A percentile compares a stretch with the other conserved stretches of the same genome.
Evolutionary conservation across 2,797 vertebrate species (phyloP).

Genomic region (Notolabrus celidotus): DNA sequence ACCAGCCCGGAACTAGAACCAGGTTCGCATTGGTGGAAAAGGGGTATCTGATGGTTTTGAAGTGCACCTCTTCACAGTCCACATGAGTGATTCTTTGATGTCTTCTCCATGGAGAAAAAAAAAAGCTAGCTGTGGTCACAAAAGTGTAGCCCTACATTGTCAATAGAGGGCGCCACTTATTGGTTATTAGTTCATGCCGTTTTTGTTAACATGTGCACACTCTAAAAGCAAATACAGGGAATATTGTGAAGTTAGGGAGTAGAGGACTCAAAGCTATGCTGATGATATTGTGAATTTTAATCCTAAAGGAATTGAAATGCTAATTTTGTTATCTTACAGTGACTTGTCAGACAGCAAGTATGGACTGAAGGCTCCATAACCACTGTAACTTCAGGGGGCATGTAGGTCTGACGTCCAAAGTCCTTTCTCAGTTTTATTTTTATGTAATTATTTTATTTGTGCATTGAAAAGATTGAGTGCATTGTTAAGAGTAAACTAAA

Average conservation of each 20-base stretch:
- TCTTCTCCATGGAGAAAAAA: slow-evolving; percentile 19
- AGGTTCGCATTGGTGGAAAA: too few relatives aligned
- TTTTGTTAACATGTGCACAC: slow-evolving; percentile 9
- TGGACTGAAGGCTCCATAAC: slow-evolving; percentile 2
- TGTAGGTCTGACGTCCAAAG: slow-evolving; percentile 23
- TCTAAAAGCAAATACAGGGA: neutral
- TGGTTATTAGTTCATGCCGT: neutral
- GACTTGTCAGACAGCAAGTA: neutral
- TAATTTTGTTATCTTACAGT: neutral
- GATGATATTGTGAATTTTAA: neutral
- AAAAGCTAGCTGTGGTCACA: slow-evolving; percentile 4
- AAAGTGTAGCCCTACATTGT: slow-evolving; percentile 33
- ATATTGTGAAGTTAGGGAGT: slow-evolving; percentile 5
- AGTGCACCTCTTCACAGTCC: slow-evolving; percentile 23
- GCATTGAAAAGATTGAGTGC: slow-evolving; percentile 23
- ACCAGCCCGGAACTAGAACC: too few relatives aligned
- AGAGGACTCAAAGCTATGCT: neutral
- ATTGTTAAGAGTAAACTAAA: neutral
- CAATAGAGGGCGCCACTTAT: slow-evolving; percentile 12
- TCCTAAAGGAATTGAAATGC: slow-evolving; percentile 7
- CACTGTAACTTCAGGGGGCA: neutral
- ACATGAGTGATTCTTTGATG: slow-evolving; percentile 8
- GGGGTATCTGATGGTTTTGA: too few relatives aligned
- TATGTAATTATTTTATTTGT: slow-evolving; percentile 24
- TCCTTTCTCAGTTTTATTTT: slow-evolving; percentile 7